A percentile compares a stretch with the other conserved stretches of the same genome.
These are phyloP conservation scores for Mesorhabditis belari DNA, from an alignment of 2,888 invertebrate genomes.

Conservation along the genomic window DNA sequence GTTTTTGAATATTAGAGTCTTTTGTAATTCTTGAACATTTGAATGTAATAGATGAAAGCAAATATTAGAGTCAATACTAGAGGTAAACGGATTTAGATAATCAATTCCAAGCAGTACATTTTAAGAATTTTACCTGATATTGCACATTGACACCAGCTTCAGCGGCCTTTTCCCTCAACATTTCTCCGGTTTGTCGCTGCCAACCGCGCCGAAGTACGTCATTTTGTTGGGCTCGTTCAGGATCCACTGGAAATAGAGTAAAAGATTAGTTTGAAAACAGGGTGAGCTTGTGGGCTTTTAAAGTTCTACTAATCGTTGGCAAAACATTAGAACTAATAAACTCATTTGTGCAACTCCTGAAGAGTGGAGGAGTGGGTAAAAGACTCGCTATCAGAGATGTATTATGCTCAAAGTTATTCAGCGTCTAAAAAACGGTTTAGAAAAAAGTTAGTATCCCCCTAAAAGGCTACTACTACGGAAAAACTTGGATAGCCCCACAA, in stretches of 20 bases:
- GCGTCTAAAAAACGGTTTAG: background rate
- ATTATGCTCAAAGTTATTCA: no score
- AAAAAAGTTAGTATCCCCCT: background rate
- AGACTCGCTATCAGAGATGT: no score
- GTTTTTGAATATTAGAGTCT: background rate
- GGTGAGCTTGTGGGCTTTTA: background rate
- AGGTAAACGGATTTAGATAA: background rate
- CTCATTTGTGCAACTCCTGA: no score
- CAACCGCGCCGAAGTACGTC: slow-evolving; percentile 89
- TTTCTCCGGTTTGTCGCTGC: slow-evolving; percentile 79
- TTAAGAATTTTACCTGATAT: slow-evolving; percentile 65
- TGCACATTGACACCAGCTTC: slow-evolving; percentile 75
- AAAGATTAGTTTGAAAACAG: background rate
- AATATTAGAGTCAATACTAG: background rate
- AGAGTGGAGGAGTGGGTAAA: no score
- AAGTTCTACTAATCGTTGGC: no score
- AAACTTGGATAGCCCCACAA: slow-evolving; percentile 8
- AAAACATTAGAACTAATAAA: no score
- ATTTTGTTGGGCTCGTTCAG: slow-evolving; percentile 71
- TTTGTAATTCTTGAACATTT: no score
- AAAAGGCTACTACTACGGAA: background rate
- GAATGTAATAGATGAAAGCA: no score
- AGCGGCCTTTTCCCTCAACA: slow-evolving; percentile 68
- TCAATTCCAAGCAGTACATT: no score
- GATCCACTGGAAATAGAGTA: slow-evolving; percentile 69